Conservation (phyloP, 1,140 invertebrate genomes). For the Mycetomoellerius zeteki region DNA sequence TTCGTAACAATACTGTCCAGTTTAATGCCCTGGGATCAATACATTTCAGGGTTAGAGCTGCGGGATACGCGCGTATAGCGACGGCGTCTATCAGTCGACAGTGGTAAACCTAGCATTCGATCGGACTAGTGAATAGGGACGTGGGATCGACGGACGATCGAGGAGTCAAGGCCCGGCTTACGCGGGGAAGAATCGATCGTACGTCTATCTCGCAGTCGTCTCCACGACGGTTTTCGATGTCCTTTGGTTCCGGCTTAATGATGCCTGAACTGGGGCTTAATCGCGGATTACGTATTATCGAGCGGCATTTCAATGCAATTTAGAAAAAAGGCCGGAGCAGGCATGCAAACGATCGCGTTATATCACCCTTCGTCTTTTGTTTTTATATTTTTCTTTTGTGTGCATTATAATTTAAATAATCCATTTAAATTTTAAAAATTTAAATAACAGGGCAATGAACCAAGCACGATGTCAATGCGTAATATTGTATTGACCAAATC, state of each 20-base stretch:
- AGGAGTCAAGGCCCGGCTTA: conserved; percentile 81
- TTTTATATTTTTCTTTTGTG: background rate
- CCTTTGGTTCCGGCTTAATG: conserved; percentile 85
- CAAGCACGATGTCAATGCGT: too few relatives aligned
- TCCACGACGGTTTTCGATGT: conserved; percentile 81
- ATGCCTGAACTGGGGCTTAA: conserved; percentile 83
- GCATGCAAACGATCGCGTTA: conserved; percentile 27
- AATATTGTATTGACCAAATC: too few relatives aligned
- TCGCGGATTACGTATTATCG: conserved; percentile 83
- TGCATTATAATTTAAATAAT: background rate
- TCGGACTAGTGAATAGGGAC: conserved; percentile 60
- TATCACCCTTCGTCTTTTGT: background rate
- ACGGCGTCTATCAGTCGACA: conserved; percentile 60
- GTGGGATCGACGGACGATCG: conserved; percentile 64
- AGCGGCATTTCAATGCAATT: conserved; percentile 76
- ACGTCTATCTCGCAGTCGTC: conserved; percentile 79
- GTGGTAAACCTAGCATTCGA: conserved; percentile 77
- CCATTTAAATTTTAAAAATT: too few relatives aligned
- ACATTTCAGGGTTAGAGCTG: conserved; percentile 23
- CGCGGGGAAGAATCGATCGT: conserved; percentile 83
- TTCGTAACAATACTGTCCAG: conserved; percentile 47
- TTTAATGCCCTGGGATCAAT: conserved; percentile 35
- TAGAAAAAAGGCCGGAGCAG: conserved; percentile 69
- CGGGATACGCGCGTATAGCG: conserved; percentile 20
- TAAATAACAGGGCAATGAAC: too few relatives aligned